Base-by-base conservation (phyloP, 2,113 vertebrate genomes). In the Marmota flaviventris region DNA sequence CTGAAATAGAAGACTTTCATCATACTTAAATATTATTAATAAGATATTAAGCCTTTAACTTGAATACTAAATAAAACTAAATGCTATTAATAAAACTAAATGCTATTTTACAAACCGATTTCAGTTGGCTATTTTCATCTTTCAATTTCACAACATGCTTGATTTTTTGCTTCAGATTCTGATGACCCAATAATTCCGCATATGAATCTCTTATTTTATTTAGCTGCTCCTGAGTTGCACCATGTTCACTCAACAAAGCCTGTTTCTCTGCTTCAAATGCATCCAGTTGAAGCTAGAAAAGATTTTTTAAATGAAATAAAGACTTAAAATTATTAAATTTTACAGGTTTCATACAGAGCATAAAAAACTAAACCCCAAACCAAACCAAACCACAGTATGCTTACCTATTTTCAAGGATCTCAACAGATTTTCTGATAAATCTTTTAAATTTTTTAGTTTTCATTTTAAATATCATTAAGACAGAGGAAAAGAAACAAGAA, bases 101-200 rank as follows among this genome's bases (percentile, higher is more conserved):
- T 24, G 22, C 75, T 32, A 90, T 56, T 94, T 96, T 83, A 98
- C 98, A 96, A 92, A 99, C 99, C 99, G 99, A 99, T 98, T 99
- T 99, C 5, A 99, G 98, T 53, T 98, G 94, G 8, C 97, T 86
- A 48, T 99, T 99, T 93, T 99, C 99, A 83, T 99, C 99, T 95
- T 99, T 99, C 61, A 99, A 45, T 96, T 99, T 99, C 98, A 99
- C 98, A 95, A 99, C 99, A 67, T 99, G 99, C 92, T 99, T 99
- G 98, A 99, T 99, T 98, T 99, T 99, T 98, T 99, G 99, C 97
- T 99, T 99, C 97, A 99, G 99, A 98, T 99, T 99, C 97, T 99
- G 99, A 97, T 99, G 99, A 63, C 99, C 99, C 94, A 99, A 98
- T 91, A 99, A 98, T 45, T 98, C 99, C 34, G 99, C 99, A 61